Percentiles rank a stretch among this genome's conserved stretches.
These are phyloP conservation scores for Catharus fuscescens DNA, from an alignment of 2,113 vertebrate species.

Conservation along the genomic window DNA sequence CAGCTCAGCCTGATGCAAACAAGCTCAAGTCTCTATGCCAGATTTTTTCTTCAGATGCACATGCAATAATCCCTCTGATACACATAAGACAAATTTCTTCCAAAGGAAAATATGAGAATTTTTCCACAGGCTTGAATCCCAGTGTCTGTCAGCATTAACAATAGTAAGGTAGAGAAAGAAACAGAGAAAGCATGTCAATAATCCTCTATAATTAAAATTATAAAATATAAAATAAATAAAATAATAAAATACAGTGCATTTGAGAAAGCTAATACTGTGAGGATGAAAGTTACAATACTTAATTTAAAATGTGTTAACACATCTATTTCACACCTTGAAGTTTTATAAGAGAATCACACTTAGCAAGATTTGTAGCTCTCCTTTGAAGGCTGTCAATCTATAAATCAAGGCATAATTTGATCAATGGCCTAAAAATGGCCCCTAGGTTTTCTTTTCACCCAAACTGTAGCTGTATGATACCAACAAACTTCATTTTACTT, in stretches of 20 bases:
- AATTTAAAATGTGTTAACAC: neutral
- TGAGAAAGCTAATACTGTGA: neutral
- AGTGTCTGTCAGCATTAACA: neutral
- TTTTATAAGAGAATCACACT: neutral
- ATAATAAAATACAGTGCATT: neutral
- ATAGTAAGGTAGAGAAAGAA: neutral
- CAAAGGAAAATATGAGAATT: neutral
- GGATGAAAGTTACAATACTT: neutral
- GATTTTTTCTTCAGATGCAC: neutral
- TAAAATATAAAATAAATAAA: neutral
- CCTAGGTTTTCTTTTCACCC: neutral
- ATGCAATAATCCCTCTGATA: neutral
- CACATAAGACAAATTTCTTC: neutral
- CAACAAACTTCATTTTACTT: neutral
- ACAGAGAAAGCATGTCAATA: neutral
- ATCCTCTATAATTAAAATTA: neutral
- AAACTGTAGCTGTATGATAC: neutral
- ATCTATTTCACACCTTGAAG: neutral
- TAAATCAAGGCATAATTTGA: neutral
- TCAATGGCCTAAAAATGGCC: neutral
- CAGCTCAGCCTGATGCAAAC: slow-evolving; percentile 6
- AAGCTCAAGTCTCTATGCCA: neutral
- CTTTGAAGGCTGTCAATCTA: neutral
- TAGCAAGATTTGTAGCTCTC: neutral
- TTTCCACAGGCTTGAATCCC: neutral